Percentiles rank a stretch among this genome's conserved stretches.
These are phyloP conservation scores for Melanotaenia maccullochi DNA, from an alignment of 2,797 vertebrate species.

Conservation along the genomic window DNA sequence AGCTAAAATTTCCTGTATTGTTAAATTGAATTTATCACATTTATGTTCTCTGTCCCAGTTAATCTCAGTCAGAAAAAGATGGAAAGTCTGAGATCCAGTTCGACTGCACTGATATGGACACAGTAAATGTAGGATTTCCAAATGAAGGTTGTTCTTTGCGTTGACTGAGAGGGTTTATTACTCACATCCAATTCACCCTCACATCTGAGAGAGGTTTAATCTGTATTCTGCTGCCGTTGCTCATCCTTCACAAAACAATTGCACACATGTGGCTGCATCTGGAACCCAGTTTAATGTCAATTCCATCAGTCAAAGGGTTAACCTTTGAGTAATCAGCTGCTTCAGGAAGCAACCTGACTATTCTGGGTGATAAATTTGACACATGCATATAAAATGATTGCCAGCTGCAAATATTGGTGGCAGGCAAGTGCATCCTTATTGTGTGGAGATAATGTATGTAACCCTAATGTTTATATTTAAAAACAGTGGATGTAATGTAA, in stretches of 20 bases:
- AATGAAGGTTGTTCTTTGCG: constrained; percentile 21
- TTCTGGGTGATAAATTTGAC: constrained; percentile 11
- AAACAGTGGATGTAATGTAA: constrained; percentile 16
- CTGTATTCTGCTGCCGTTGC: constrained; percentile 41
- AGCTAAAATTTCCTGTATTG: neutral
- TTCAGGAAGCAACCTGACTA: neutral
- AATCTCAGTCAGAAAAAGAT: neutral
- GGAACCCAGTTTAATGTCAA: constrained; percentile 30
- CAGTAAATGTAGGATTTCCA: constrained; percentile 22
- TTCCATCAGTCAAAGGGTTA: constrained; percentile 3
- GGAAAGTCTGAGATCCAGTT: constrained; percentile 13
- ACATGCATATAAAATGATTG: constrained; percentile 9
- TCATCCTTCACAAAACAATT: constrained; percentile 34
- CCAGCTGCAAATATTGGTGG: neutral
- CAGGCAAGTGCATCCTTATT: neutral
- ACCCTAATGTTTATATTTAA: constrained; percentile 17
- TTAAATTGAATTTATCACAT: neutral
- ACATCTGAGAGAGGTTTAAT: constrained; percentile 33
- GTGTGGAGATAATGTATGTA: constrained; percentile 10
- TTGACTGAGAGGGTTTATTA: constrained; percentile 32
- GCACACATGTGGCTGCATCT: constrained; percentile 35
- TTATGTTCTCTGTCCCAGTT: neutral
- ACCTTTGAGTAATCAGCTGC: constrained; percentile 13
- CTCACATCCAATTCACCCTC: constrained; percentile 31
- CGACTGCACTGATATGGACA: neutral